Conservation (phyloP, 2,888 invertebrate species). For the Isoperla grammatica region DNA sequence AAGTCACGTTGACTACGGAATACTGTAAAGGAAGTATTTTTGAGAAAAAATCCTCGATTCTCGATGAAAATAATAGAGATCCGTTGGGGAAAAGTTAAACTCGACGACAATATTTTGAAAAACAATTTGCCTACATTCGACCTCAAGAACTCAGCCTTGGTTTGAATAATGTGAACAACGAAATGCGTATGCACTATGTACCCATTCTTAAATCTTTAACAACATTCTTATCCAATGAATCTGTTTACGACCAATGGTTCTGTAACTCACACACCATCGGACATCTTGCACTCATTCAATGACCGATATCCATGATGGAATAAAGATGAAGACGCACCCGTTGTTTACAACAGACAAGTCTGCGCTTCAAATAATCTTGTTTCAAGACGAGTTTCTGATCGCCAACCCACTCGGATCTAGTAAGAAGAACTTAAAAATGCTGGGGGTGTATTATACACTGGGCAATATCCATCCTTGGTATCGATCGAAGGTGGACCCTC, state of each 20-base stretch:
- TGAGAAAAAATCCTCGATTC: not conserved
- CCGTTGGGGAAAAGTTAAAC: not conserved
- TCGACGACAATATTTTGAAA: not conserved
- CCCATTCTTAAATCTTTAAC: not conserved
- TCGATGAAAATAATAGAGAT: not conserved
- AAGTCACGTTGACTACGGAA: not conserved
- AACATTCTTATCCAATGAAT: not conserved
- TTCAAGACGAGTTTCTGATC: no score
- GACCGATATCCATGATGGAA: not conserved
- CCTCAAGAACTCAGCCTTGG: not conserved
- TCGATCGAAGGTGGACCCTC: conserved; percentile 3
- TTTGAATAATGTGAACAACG: not conserved
- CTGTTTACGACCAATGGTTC: not conserved
- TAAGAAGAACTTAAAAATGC: no score
- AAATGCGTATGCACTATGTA: not conserved
- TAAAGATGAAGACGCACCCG: not conserved
- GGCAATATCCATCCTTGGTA: not conserved
- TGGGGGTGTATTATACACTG: not conserved
- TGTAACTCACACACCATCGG: not conserved
- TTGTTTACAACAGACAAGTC: not conserved
- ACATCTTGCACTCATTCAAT: not conserved
- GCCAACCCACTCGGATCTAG: no score
- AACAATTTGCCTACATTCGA: not conserved
- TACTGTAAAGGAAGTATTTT: not conserved
- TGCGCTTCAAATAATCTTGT: not conserved